Base-by-base conservation (phyloP, 2,113 vertebrate species). In the Zosterops pallidus region DNA sequence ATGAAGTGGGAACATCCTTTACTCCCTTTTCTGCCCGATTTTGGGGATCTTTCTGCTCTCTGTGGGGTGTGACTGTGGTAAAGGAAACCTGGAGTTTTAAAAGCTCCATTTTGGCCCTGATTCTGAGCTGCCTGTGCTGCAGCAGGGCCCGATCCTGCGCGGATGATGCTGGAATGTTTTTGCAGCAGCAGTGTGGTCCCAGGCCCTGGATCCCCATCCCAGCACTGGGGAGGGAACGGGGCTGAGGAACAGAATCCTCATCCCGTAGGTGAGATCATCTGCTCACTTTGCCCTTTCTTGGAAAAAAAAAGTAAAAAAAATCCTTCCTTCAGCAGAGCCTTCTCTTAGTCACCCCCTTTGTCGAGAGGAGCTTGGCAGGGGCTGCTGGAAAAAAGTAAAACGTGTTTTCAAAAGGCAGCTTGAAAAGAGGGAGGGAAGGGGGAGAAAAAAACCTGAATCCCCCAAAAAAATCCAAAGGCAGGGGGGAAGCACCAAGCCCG, bases 321-420 rank as follows among this genome's bases (percentile, higher is more conserved):
- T 57, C 64, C 81, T 97, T 94, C 94, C 29, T 97, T 97, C 96
- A 33, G 28, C 9, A 29, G 96, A 98, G 96, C 72, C 92, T 96
- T 94, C 94, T 82, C 94, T 97, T 97, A 97, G 95, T 98, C 97
- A 97, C 97, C 94, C 94, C 96, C 79, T 98, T 97, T 97, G 97
- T 97, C 69, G 92, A 98, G 95, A 97, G 97, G 81, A 81, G 88
- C 79, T 97, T 98, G 98, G 98, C 97, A 96, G 85, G 50, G 75
- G 18, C 65, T 11, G 82, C 88, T 96, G 97, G 98, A 97, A 98
- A 96, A 97, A 97, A 96, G 95, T 59, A 75, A 95, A 96, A 72
- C 0, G n/a, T 95, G 88, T 96, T 96, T 94, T 96, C 92, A 86
- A 89, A 84, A 75, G 92, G 86, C 50, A 85, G 33, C 80, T 60